These are phyloP conservation scores for Liopterus haemorrhoidalis DNA, from an alignment of 2,888 invertebrate genomes.

Conservation along the genomic window DNA sequence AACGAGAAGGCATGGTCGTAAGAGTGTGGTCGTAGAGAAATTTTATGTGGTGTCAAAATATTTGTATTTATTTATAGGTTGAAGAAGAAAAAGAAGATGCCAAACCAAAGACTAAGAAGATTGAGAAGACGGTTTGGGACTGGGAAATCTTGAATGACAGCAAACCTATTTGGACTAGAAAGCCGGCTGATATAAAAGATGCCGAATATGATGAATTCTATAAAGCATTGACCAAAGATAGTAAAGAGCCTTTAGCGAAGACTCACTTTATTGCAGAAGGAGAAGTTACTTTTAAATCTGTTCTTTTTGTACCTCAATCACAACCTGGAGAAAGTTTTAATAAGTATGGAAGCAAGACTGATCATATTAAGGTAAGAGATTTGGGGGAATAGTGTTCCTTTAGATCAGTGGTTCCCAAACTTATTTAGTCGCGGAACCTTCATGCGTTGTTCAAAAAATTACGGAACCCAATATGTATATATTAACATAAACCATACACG, in stretches of 20 bases:
- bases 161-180: slow-evolving; percentile 98
- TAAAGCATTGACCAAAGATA: slow-evolving; percentile 88
- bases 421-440: too few relatives aligned
- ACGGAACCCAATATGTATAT: too few relatives aligned
- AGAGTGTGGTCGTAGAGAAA: slow-evolving; percentile 8
- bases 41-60: slow-evolving; percentile 45
- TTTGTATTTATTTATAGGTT: slow-evolving; percentile 47
- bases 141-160: slow-evolving; percentile 95
- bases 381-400: too few relatives aligned
- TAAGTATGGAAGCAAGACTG: slow-evolving; percentile 88
- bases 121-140: slow-evolving; percentile 95
- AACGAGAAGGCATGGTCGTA: too few relatives aligned
- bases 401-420: too few relatives aligned
- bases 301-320: slow-evolving; percentile 86
- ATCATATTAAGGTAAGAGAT: slow-evolving; percentile 72
- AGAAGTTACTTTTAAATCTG: slow-evolving; percentile 96
- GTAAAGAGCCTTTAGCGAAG: slow-evolving; percentile 73
- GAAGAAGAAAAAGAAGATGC: slow-evolving; percentile 67
- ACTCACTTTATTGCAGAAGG: slow-evolving; percentile 98
- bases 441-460: too few relatives aligned
- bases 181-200: slow-evolving; percentile 75
- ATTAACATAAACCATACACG: too few relatives aligned
- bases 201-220: slow-evolving; percentile 94
- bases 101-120: slow-evolving; percentile 77
- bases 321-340: slow-evolving; percentile 93